Percentiles rank a stretch among this genome's conserved stretches.
Conservation (phyloP, 2,797 vertebrate genomes). For the Sebastes vulpes region DNA sequence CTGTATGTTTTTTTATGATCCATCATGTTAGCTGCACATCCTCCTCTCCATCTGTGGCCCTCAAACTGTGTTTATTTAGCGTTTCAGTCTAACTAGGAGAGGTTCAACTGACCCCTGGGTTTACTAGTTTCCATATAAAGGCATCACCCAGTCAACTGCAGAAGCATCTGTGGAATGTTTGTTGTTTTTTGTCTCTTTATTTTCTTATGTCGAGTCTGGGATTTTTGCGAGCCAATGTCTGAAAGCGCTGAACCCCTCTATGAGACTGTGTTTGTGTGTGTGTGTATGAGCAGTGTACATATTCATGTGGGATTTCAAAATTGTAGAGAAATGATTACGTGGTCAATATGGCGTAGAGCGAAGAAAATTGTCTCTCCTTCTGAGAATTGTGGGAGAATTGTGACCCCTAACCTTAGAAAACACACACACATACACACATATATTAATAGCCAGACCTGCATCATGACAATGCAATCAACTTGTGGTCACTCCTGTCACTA, state of each 20-base stretch:
- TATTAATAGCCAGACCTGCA: neutral
- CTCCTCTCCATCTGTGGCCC: conserved; percentile 7
- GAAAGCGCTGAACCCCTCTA: conserved; percentile 5
- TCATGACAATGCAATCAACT: neutral
- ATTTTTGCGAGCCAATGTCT: conserved; percentile 56
- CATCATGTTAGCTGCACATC: conserved; percentile 4
- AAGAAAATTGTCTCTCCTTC: neutral
- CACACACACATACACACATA: neutral
- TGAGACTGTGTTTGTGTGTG: neutral
- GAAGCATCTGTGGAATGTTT: conserved; percentile 84
- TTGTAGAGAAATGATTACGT: conserved; percentile 20
- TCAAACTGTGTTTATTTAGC: conserved; percentile 57
- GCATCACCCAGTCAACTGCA: conserved; percentile 77
- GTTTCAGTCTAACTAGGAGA: conserved; percentile 40
- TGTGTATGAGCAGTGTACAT: neutral
- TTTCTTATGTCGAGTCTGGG: conserved; percentile 44
- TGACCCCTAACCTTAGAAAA: conserved; percentile 45
- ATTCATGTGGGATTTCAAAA: conserved; percentile 38
- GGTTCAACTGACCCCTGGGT: conserved; percentile 55
- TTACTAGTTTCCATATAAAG: conserved; percentile 84
- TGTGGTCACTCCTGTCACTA: neutral
- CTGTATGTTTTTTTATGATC: neutral
- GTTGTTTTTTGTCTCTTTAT: conserved; percentile 58
- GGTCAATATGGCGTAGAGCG: conserved; percentile 6
- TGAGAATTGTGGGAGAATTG: conserved; percentile 49